phyloP scores from a whole-genome alignment of 2,797 vertebrate species.

The Lepilemur septentrionalis region DNA sequence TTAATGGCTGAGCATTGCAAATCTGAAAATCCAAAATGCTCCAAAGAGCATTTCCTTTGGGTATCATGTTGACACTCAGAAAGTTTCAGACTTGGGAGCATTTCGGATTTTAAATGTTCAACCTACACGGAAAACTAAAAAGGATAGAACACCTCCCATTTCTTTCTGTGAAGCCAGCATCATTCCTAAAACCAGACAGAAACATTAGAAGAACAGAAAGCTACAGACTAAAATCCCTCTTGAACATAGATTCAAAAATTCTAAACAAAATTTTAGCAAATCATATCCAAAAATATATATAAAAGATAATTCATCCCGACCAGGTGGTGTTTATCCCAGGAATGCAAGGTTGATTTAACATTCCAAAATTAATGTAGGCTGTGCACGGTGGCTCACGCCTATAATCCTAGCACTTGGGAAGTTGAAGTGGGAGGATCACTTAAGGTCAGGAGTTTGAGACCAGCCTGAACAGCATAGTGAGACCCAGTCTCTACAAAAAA shows the following conservation, averaged over 20 bases:
- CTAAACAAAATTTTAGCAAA: slow-evolving; percentile 7
- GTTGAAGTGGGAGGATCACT: neutral
- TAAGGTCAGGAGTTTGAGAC: neutral
- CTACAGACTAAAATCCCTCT: neutral
- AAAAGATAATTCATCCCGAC: neutral
- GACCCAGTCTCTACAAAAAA: neutral
- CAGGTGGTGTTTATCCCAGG: neutral
- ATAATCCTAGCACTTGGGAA: neutral
- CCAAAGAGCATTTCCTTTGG: neutral
- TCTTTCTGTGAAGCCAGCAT: neutral
- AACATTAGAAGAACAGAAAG: neutral
- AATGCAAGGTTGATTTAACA: neutral
- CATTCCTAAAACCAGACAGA: neutral
- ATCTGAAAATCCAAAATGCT: neutral
- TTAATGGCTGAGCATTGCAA: neutral
- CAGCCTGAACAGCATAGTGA: neutral
- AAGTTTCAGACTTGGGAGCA: neutral
- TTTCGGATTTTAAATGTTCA: neutral
- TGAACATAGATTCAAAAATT: neutral
- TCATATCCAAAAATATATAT: neutral
- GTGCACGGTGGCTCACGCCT: neutral
- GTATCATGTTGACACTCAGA: neutral
- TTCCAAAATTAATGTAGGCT: neutral
- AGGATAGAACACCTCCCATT: neutral
- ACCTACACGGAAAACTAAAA: neutral